A percentile compares a stretch with the other conserved stretches of the same genome.
These are phyloP conservation scores for Tyto alba DNA, from an alignment of 2,113 vertebrate species.

Conservation along the genomic window DNA sequence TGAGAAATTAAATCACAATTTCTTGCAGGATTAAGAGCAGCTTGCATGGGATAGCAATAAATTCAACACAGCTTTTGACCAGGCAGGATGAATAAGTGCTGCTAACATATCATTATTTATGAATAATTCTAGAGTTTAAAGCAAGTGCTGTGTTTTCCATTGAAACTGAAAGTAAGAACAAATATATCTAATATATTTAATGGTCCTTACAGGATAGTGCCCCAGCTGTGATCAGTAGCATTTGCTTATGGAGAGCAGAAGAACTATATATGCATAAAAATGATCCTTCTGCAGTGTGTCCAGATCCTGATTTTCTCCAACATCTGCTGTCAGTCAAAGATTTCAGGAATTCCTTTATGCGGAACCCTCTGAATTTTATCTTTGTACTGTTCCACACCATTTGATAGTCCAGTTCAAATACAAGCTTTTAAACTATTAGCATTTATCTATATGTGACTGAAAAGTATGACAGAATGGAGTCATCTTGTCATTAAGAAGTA, in stretches of 20 bases:
- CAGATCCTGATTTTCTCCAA: background rate
- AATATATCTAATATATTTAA: background rate
- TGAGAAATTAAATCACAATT: background rate
- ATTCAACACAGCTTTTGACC: background rate
- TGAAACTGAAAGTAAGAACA: background rate
- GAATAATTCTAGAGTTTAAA: background rate
- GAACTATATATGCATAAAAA: background rate
- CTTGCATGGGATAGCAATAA: background rate
- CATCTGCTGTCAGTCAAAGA: background rate
- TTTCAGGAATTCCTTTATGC: background rate
- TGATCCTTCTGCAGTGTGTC: background rate
- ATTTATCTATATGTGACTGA: background rate
- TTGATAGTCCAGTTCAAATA: background rate
- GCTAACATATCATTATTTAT: background rate
- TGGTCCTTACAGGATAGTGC: background rate
- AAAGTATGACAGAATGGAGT: background rate
- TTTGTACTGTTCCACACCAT: background rate
- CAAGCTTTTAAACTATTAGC: background rate
- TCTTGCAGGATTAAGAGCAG: background rate
- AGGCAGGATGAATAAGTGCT: background rate
- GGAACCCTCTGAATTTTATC: background rate
- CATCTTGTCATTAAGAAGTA: background rate
- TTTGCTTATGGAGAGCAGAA: background rate
- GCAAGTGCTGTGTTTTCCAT: background rate
- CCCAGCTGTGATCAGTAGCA: fast-evolving